Percentiles rank a stretch among this genome's conserved stretches.
phyloP scores from a whole-genome alignment of 2,888 invertebrate genomes.

The Drosophila atripex region DNA sequence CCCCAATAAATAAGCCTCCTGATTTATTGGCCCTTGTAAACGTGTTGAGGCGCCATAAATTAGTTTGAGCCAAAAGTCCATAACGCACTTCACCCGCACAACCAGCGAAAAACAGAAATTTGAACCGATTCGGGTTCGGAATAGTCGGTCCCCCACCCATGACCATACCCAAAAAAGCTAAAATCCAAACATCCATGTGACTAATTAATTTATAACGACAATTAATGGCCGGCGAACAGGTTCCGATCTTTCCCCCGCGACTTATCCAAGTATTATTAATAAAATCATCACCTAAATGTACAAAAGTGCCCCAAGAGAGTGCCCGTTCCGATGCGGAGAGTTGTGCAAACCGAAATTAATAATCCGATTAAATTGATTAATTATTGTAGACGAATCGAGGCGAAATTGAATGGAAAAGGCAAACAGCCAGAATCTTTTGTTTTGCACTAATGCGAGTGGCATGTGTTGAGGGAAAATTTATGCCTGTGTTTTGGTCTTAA shows the following conservation, averaged over 20 bases:
- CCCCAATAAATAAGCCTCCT: conserved; percentile 28
- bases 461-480: conserved; percentile 14
- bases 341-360: conserved; percentile 42
- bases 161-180: conserved; percentile 6
- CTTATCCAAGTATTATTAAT: conserved; percentile 49
- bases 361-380: conserved; percentile 73
- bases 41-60: conserved; percentile 25
- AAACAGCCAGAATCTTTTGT: conserved; percentile 50
- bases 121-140: conserved; percentile 11
- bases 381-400: conserved; percentile 42
- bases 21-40: conserved; percentile 31
- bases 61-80: conserved; percentile 20
- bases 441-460: conserved; percentile 25
- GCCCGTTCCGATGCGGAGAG: conserved; percentile 5
- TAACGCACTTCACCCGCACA: conserved; percentile 20
- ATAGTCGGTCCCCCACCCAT: conserved; percentile 19
- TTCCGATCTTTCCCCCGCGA: conserved; percentile 37
- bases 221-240: conserved; percentile 47
- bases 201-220: conserved; percentile 64
- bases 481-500: conserved; percentile 13
- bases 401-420: conserved; percentile 16
- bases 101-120: conserved; percentile 11
- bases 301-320: conserved; percentile 38
- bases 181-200: conserved; percentile 16
- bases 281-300: conserved; percentile 65